Percentiles rank a stretch among this genome's conserved stretches.
Conservation (phyloP, 2,113 vertebrate genomes). For the Ailuropoda melanoleuca region DNA sequence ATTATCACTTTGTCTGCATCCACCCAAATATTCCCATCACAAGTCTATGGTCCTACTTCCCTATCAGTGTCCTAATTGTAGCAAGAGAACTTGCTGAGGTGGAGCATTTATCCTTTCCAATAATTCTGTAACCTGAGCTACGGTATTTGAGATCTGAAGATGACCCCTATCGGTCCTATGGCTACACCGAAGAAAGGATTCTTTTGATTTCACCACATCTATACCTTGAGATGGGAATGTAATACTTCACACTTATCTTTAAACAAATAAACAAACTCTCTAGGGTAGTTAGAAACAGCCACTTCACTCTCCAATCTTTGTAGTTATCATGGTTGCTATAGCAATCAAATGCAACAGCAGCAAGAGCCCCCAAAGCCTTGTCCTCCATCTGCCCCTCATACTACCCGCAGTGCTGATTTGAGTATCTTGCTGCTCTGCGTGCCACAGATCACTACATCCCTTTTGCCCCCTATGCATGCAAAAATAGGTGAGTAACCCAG, state of each 20-base stretch:
- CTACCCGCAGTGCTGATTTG: neutral
- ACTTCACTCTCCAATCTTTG: neutral
- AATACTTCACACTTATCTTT: neutral
- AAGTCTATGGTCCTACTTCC: neutral
- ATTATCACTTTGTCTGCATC: neutral
- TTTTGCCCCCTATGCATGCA: neutral
- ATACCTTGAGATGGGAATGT: conserved; percentile 31
- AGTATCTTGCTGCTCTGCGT: neutral
- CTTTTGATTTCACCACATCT: neutral
- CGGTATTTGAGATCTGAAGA: neutral
- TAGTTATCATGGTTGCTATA: neutral
- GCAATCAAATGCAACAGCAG: neutral
- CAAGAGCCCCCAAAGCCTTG: neutral
- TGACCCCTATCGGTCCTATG: neutral
- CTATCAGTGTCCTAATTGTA: neutral
- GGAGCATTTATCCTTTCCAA: neutral
- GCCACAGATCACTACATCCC: rapidly evolving
- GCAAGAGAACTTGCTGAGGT: neutral
- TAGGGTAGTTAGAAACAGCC: neutral
- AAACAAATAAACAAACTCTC: neutral
- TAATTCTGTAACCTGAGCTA: neutral
- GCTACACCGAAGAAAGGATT: neutral
- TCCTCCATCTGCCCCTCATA: neutral
- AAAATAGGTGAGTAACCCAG: neutral
- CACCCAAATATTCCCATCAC: neutral